Conservation (phyloP, 30 jellyfish, hydroid and myxozoan species). For the Aurelia sp. region DNA sequence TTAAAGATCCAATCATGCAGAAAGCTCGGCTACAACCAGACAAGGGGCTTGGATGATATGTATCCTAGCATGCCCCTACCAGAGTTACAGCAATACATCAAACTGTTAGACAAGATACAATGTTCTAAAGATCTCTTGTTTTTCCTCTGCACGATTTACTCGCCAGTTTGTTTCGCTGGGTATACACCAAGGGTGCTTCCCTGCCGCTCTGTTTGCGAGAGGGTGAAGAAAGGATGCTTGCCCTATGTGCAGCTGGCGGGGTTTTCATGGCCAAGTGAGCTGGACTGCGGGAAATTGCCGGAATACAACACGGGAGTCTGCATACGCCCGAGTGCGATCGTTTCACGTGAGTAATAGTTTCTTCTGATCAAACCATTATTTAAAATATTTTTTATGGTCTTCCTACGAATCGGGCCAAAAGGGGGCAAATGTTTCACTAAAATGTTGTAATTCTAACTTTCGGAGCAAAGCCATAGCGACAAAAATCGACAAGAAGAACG, state of each 20-base stretch:
- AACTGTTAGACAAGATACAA: slow-evolving; percentile 59
- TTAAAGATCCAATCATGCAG: slow-evolving; percentile 76
- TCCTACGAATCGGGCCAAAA: too few species aligned
- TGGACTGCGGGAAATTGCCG: slow-evolving; percentile 82
- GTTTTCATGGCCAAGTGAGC: slow-evolving; percentile 92
- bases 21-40: slow-evolving; percentile 92
- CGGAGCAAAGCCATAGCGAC: too few species aligned
- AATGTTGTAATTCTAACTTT: too few species aligned
- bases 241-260: slow-evolving; percentile 59
- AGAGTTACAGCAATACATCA: slow-evolving; percentile 71
- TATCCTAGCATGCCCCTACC: slow-evolving; percentile 70
- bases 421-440: too few species aligned
- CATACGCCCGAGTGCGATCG: slow-evolving; percentile 93
- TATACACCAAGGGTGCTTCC: slow-evolving; percentile 82
- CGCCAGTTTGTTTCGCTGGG: slow-evolving; percentile 90
- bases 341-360: neutral
- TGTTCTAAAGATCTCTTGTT: slow-evolving; percentile 81
- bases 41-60: slow-evolving; percentile 62
- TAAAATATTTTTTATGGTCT: too few species aligned
- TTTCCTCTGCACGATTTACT: slow-evolving; percentile 86
- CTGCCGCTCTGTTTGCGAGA: slow-evolving; percentile 90
- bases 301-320: slow-evolving; percentile 94
- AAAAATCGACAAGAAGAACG: too few species aligned
- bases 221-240: slow-evolving; percentile 79
- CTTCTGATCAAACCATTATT: too few species aligned